Percentiles rank a stretch among this genome's conserved stretches.
These are phyloP conservation scores for Palythoa grandiflora DNA, from an alignment of 92 coral and sea anemone genomes.

Conservation along the genomic window DNA sequence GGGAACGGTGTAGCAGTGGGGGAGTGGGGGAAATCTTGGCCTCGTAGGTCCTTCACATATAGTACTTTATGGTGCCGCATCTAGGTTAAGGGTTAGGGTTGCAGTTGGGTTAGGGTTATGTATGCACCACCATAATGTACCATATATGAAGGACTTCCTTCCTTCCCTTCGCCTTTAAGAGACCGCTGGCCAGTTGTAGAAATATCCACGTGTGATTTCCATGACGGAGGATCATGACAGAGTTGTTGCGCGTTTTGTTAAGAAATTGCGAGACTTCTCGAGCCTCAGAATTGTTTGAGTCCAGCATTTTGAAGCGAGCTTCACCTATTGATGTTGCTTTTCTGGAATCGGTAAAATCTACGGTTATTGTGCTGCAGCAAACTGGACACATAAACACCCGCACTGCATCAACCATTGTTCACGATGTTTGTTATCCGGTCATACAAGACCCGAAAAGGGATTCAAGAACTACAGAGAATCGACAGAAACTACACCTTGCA, in stretches of 20 bases:
- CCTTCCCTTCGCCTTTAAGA: no score
- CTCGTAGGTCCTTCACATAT: no score
- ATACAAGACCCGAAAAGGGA: neutral
- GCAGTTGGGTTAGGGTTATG: no score
- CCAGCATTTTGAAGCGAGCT: neutral
- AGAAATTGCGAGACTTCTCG: conserved; percentile 3
- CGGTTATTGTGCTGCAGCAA: conserved; percentile 61
- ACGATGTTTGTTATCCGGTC: conserved; percentile 69
- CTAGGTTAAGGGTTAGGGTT: no score
- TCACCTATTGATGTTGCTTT: conserved; percentile 60
- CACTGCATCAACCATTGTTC: conserved; percentile 38
- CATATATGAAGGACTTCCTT: no score
- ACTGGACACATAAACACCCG: conserved; percentile 56
- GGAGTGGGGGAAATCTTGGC: no score
- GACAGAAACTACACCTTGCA: conserved; percentile 65
- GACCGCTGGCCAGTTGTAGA: conserved; percentile 22
- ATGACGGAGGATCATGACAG: conserved; percentile 14
- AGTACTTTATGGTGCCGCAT: neutral
- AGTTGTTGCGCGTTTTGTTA: conserved; percentile 25
- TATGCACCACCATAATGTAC: neutral
- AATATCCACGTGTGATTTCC: neutral
- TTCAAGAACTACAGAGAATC: conserved; percentile 33
- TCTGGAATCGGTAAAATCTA: conserved; percentile 71
- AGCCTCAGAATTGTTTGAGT: neutral
- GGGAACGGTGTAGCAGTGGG: no score